Conservation (phyloP, 2,113 vertebrate genomes). For the Bos taurus region ARS-UCD2.0 NC_037336.1:86012001-86012500, state of each 20-base stretch:
- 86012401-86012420: background rate
- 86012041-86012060: background rate
- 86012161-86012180: background rate
- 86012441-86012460: background rate
- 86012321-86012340: background rate
- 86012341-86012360: background rate
- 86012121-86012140: background rate
- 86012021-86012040: background rate
- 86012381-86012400: background rate
- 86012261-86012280: background rate
- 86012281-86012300: background rate
- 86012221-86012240: slow-evolving; percentile 1
- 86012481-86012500: background rate
- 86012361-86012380: background rate
- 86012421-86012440: background rate
- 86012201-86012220: background rate
- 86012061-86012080: background rate
- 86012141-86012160: background rate
- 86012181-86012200: background rate
- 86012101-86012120: background rate
- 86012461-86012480: background rate
- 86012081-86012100: background rate
- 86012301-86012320: background rate
- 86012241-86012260: background rate
- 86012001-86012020: background rate